These are phyloP conservation scores for Pissodes strobi DNA, from an alignment of 1,140 invertebrate genomes.

Conservation along the genomic window DNA sequence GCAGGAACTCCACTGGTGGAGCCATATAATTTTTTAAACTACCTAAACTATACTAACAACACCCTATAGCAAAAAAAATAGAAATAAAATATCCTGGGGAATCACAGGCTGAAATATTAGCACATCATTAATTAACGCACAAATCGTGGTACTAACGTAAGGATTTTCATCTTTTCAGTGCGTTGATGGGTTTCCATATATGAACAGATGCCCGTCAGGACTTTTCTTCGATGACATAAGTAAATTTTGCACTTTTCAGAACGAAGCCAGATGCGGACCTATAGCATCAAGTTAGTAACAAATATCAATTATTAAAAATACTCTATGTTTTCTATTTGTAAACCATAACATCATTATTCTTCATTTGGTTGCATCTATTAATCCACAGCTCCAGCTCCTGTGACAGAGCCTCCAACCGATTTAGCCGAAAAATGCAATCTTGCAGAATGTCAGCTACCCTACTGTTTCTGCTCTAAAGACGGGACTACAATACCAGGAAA, in stretches of 20 bases:
- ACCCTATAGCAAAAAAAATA: no score
- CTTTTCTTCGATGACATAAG: constrained; percentile 88
- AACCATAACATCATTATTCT: neutral
- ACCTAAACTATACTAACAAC: no score
- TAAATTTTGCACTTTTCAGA: constrained; percentile 90
- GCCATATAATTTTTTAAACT: no score
- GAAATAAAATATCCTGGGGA: no score
- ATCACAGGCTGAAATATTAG: no score
- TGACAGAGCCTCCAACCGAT: constrained; percentile 78
- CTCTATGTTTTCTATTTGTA: no score
- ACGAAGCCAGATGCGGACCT: constrained; percentile 88
- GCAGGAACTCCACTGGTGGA: no score
- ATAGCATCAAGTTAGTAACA: constrained; percentile 80
- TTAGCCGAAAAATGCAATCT: constrained; percentile 78
- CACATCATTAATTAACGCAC: no score
- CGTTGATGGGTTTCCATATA: constrained; percentile 83
- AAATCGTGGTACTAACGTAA: no score
- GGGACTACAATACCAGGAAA: constrained; percentile 84
- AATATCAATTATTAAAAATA: constrained; percentile 1
- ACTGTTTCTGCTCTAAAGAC: constrained; percentile 92
- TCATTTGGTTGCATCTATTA: constrained; percentile 1
- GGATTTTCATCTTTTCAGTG: constrained; percentile 64
- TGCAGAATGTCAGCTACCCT: constrained; percentile 78
- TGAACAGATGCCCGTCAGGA: constrained; percentile 86
- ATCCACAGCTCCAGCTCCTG: constrained; percentile 71